Percentiles rank a stretch among this genome's conserved stretches.
These are phyloP conservation scores for Sinocyclocheilus rhinocerous DNA, from an alignment of 2,113 vertebrate species.

Conservation along the genomic window DNA sequence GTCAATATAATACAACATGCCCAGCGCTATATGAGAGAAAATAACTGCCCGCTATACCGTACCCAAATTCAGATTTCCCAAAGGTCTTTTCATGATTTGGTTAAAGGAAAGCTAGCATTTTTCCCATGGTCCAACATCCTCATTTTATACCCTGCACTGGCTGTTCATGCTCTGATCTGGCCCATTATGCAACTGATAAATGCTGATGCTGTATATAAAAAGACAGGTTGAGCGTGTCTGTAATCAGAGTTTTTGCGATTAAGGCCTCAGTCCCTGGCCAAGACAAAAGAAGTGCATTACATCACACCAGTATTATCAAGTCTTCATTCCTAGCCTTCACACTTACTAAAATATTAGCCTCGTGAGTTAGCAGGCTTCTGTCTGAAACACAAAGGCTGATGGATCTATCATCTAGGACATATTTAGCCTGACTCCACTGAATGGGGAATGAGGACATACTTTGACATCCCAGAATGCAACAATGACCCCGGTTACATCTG, in stretches of 20 bases:
- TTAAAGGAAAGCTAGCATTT: not conserved
- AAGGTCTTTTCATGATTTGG: not conserved
- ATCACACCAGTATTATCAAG: conserved; percentile 70
- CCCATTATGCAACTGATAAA: conserved; percentile 36
- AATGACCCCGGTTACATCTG: conserved; percentile 8
- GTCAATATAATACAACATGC: conserved; percentile 31
- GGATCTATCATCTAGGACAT: conserved; percentile 34
- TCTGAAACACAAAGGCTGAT: conserved; percentile 56
- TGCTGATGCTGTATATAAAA: conserved; percentile 55
- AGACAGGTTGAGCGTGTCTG: conserved; percentile 35
- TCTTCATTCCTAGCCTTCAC: conserved; percentile 66
- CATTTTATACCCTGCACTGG: not conserved
- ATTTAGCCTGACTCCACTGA: conserved; percentile 53
- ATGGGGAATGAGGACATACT: conserved; percentile 15
- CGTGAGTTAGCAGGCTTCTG: conserved; percentile 48
- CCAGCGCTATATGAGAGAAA: conserved; percentile 10
- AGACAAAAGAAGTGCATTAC: conserved; percentile 67
- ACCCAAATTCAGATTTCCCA: not conserved
- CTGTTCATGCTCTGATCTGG: conserved; percentile 20
- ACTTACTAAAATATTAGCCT: conserved; percentile 71
- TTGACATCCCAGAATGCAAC: conserved; percentile 38
- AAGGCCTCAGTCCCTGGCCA: conserved; percentile 51
- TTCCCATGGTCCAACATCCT: not conserved
- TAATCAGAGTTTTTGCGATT: conserved; percentile 50
- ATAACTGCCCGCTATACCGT: not conserved